These are phyloP conservation scores for Synergus japonicus DNA, from an alignment of 2,888 invertebrate species.

Conservation along the genomic window DNA sequence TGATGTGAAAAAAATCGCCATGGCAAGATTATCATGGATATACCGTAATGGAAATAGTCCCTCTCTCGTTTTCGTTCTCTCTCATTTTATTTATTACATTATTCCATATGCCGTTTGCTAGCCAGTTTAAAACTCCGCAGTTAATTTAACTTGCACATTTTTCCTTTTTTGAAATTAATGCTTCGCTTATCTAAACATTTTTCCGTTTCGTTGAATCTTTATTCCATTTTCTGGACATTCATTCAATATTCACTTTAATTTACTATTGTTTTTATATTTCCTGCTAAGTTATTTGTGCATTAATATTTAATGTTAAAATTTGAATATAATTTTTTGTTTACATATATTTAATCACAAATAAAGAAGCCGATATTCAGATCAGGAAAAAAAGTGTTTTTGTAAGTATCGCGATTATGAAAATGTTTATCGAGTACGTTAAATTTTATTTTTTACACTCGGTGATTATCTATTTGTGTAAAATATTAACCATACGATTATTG, in stretches of 20 bases:
- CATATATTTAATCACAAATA: neutral
- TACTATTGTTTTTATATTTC: neutral
- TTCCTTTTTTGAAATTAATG: neutral
- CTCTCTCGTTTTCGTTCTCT: constrained; percentile 34
- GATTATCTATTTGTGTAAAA: neutral
- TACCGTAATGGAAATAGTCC: constrained; percentile 16
- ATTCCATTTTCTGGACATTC: neutral
- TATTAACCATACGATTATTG: constrained; percentile 19
- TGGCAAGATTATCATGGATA: constrained; percentile 11
- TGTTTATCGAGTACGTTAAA: neutral
- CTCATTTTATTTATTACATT: constrained; percentile 47
- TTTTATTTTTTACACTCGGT: neutral
- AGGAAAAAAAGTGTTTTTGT: no score
- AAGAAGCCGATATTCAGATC: neutral
- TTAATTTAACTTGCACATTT: constrained; percentile 15
- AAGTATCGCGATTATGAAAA: no score
- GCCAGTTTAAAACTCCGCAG: constrained; percentile 30
- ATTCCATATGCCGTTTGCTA: constrained; percentile 38
- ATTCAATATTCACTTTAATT: neutral
- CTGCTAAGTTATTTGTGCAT: no score
- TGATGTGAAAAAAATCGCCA: neutral
- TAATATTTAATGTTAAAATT: no score
- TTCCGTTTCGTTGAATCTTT: neutral
- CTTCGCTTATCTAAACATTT: neutral
- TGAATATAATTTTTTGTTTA: no score